Evolutionary conservation across 1,140 invertebrate genomes (phyloP), one percentile per base, ranked within the genome.

Genomic region (Drosophila truncata): DNA sequence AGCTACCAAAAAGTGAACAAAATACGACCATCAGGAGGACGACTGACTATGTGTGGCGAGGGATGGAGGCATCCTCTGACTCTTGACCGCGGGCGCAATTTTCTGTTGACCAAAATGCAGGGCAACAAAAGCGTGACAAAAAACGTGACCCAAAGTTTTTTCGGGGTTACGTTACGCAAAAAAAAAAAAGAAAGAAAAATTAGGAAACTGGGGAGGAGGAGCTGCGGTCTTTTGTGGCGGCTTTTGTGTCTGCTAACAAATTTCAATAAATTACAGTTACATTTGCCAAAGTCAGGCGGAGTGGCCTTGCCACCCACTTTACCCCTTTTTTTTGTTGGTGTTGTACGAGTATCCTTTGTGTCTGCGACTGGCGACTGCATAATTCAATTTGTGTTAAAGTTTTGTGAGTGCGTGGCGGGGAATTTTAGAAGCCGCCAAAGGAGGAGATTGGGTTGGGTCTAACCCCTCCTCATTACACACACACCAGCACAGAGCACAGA

Each of bases 251-350:
- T 88, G 80, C 69, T 79, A 90, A 88, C 85, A 88, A 90, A 90
- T 88, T 88, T 90, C 85, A 90, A 88, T 88, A 88, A 88, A 88
- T 88, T 88, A 88, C 85, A 90, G 80, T 88, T 90, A 88, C 84
- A 88, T 88, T 90, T 84, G 80, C 67, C 83, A 80, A 80, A 87
- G 83, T 86, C 82, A 82, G 82, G 57, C 46, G 25, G 55, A 54
- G 54, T 54, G 66, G 35, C 67, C 70, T 72, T 72, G 37, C 35
- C 29, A 3, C 29, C 70, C 62, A 29, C 18, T 25, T 31, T 11
- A 11, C 42, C 52, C 8, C 25, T 27, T 25, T 47, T 33, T 61
- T 31, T 20, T 0, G n/a, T n/a, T 25, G 8, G 16, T 20, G 20
- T 33, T 61, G 59, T 6, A 29, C 7, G 7, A 29, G 27, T 20